Base-by-base conservation (phyloP, 2,113 vertebrate genomes). In the Aviceda subcristata region DNA sequence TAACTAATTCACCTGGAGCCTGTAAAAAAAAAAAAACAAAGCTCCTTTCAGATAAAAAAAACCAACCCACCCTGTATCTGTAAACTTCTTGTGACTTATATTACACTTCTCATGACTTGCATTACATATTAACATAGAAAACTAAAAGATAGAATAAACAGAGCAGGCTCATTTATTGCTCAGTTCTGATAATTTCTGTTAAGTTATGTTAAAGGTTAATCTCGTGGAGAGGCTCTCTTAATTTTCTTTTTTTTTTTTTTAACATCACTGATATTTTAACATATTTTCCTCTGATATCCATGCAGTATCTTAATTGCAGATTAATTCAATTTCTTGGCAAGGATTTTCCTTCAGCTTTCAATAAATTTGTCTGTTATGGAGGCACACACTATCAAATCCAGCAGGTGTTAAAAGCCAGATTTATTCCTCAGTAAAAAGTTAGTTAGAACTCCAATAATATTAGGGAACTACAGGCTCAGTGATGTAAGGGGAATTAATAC, bases 1-100 rank as follows among this genome's bases (percentile, higher is more conserved):
- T 83, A 84, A 30, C 6, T 90, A 9, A 18, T 91, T 86, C 11
- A 74, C 10, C 1, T 72, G 15, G 4, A 89, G 6, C 3, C 3
- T 56, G 4, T 60, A 78, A 87, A 71, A 48, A 38, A 41, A 14
- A 62, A 38, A 86, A 26, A 14, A 17, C 0, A 51, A 51, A 51
- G 26, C 2, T 46, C 27, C 5, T 56, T 86, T 77, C 63, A 83
- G 11, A 16, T n/a, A 24, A 2, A 0, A 0, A 2, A 4, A 62
- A 56, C 27, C 1, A 66, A 6, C 3, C 3, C 7, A 7, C 2
- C 4, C 8, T 39, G 0, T 29, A 51, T 11, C 22, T 12, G 7
- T 32, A 64, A 39, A 63, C 29, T 75, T 86, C 6, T 69, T 72
- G 16, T 57, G 30, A 8, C 5, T 55, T 55, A 19, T 12, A 23